Percentiles rank a stretch among this genome's conserved stretches.
phyloP scores from a whole-genome alignment of 2,888 invertebrate genomes.

The Opisthograptis luteolata region DNA sequence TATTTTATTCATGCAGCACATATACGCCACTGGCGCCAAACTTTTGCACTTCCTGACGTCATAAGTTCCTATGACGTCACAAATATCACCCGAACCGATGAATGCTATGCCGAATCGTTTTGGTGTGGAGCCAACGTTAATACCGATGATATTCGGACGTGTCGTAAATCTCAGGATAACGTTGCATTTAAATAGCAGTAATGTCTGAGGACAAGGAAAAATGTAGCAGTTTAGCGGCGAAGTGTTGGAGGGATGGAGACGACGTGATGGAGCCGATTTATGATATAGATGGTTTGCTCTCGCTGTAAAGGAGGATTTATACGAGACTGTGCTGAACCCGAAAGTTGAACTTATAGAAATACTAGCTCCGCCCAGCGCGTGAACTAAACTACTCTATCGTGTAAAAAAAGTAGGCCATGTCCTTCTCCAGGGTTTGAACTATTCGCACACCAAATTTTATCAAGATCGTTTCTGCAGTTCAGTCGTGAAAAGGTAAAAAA shows the following conservation, averaged over 20 bases:
- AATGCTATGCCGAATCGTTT: conserved; percentile 54
- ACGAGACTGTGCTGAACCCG: too few species aligned
- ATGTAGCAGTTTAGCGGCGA: conserved; percentile 6
- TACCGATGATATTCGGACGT: conserved; percentile 56
- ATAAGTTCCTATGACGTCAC: conserved; percentile 26
- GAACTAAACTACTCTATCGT: too few species aligned
- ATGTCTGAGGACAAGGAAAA: conserved; percentile 19
- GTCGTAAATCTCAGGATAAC: conserved; percentile 58
- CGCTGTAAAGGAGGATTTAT: too few species aligned
- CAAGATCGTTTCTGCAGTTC: too few species aligned
- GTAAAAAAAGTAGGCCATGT: too few species aligned
- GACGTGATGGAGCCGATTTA: neutral
- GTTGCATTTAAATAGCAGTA: conserved; percentile 47
- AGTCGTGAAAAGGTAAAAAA: too few species aligned
- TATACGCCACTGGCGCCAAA: conserved; percentile 21
- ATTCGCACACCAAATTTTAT: too few species aligned
- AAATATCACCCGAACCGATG: conserved; percentile 37
- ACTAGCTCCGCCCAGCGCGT: too few species aligned
- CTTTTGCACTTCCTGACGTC: conserved; percentile 24
- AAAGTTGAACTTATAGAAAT: too few species aligned
- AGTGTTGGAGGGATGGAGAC: conserved; percentile 11
- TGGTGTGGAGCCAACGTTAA: conserved; percentile 66
- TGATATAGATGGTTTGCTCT: neutral
- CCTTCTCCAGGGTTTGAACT: too few species aligned
- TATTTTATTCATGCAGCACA: neutral